Evolutionary conservation across 2,797 vertebrate genomes (phyloP), one percentile per base, ranked within the genome.

Genomic region (Hoplostethus mediterraneus): DNA sequence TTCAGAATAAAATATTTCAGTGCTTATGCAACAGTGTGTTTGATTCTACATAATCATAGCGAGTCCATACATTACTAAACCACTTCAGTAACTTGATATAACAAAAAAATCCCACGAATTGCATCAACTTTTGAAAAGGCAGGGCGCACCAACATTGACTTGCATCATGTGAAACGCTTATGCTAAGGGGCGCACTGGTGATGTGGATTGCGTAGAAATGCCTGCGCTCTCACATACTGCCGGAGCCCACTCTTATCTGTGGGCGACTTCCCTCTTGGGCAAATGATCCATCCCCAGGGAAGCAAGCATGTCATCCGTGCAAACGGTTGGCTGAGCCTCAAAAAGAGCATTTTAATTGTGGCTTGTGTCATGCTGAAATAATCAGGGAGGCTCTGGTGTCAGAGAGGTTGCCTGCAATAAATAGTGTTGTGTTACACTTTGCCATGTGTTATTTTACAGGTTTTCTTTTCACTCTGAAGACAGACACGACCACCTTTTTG

Each of bases 211-310:
- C 73, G 59, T 85, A 86, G 81, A 62, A 52, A 77, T 40, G 71
- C 82, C 64, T 75, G 58, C 48, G 67, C 71, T 59, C 74, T 80
- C 75, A 31, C 73, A 81, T 79, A 61, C 63, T 77, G 78, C 71
- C 56, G 63, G 64, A 86, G 66, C 89, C 85, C 83, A 86, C 82
- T 89, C 86, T 64, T 69, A 76, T 84, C 85, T 84, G 91, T 86
- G 89, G 84, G 83, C 85, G 89, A 83, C 71, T 67, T 80, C 83
- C 85, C 89, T 85, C 48, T 57, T 64, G 84, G 86, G 51, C 72
- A 64, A 86, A 75, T 75, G 67, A 78, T 75, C 84, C 64, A 48
- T 87, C 87, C 83, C 72, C 45, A 6, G 86, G 77, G 87, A 85
- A 63, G 61, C 16, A 28, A 73, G 75, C 78, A 25, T 84, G 83